Evolutionary conservation across 2,888 invertebrate species (phyloP), one percentile per base, ranked within the genome.

Genomic region (Asteroscopus sphinx): DNA sequence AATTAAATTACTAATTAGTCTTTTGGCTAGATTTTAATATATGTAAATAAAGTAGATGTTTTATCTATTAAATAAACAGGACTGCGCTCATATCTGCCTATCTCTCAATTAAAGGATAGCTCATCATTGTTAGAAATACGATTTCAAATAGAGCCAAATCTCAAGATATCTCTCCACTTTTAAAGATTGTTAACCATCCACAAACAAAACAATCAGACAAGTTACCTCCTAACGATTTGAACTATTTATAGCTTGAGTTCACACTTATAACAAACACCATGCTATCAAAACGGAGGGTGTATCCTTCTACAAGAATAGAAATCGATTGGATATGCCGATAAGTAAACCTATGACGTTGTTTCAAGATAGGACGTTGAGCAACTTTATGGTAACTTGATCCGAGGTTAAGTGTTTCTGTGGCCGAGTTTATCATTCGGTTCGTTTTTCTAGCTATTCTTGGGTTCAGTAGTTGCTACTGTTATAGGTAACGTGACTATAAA

Each of bases 401-500:
- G 25, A 1, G 12, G 32, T 37, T 62, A 68, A 62, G 63, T 66
- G 66, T 62, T 68, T 51, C 55, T 15, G 30, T 28, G 49, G 68
- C 25, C 25, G 37, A 17, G 42, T 49, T 46, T 62, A 66, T 66
- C 32, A 68, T 54, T 49, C n/a, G 44, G 11, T 49, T 32, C 6
- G 51, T 67, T 67, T 52, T 30, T 15, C 42, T 0, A 4, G 25
- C 12, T 66, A 51, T 66, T 55, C 39, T 36, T 33, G 17, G 54
- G 30, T 16, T 16, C n/a, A 11, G 11, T 4, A 7, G 16, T 36
- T 11, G 15, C n/a, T n/a, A n/a, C n/a, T 13, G 9, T 21, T 21
- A 21, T 21, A 21, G 17, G 3, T 21, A 21, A 4, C 6, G 6
- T 21, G 21, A 21, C 2, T 21, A 21, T 21, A 21, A 4, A 21